Evolutionary conservation across 2,113 vertebrate genomes (phyloP), one percentile per base, ranked within the genome.

Genomic region (Drymodes brunneopygia): DNA sequence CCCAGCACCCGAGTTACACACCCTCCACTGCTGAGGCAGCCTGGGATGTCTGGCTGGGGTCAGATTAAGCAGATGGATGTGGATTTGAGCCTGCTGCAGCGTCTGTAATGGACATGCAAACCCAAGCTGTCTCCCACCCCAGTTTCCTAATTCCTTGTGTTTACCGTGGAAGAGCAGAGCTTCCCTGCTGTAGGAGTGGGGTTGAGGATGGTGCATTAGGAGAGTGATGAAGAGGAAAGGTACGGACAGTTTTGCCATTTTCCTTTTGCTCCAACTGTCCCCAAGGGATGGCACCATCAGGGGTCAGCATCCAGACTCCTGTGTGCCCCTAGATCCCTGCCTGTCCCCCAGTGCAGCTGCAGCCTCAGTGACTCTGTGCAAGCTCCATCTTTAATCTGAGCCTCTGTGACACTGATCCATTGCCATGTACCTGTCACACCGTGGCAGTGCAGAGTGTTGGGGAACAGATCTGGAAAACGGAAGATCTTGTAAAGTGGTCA

Each of bases 231-330:
- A 21, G 47, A 38, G 57, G 42, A 28, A 47, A 36, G 67, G 44
- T 14, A 10, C 1, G 2, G 50, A 35, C 25, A 56, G 50, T 27
- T 88, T 45, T 58, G 67, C 19, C 51, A 38, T 50, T 45, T 44
- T 40, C 10, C 17, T 27, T 51, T 58, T 17, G 29, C 50, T 65
- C 72, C 28, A 14, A 4, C 35, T 12, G 54, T 75, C 38, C 81
- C 48, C 0, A 0, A 50, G 75, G 9, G 15, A 31, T 0, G 2
- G 47, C 53, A 22, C 47, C 3, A 7, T 11, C 42, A n/a, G 67
- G 33, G 62, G 3, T 28, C 61, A 40, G 50, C 11, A 38, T 3
- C 36, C n/a, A 50, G 33, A 45, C 4, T 40, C 14, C 36, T 22
- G 0, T 4, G 19, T 87, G 44, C 48, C 77, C 48, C 11, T 5